Evolutionary conservation across 1,140 invertebrate species (phyloP).

Genomic region (Lepeophtheirus salmonis): DNA sequence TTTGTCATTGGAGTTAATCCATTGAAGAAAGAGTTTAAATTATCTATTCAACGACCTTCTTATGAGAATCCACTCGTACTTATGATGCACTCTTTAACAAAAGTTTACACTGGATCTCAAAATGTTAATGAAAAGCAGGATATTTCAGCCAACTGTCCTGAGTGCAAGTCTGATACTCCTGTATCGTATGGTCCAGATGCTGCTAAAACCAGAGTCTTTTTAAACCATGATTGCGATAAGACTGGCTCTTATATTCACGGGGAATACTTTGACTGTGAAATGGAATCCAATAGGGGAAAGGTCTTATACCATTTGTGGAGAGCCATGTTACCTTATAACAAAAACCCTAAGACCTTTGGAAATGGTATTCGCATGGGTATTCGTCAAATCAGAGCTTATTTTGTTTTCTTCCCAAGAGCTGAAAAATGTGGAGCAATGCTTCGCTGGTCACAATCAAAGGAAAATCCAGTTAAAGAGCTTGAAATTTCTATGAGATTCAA

Average conservation of each 20-base stretch:
- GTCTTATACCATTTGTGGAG: neutral
- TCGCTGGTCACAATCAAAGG: constrained; percentile 5
- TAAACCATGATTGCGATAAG: neutral
- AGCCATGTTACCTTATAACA: constrained; percentile 11
- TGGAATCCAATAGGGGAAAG: neutral
- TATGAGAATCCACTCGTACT: constrained; percentile 10
- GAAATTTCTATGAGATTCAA: constrained; percentile 7
- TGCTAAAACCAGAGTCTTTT: neutral
- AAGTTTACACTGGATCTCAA: neutral
- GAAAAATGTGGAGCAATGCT: constrained; percentile 13
- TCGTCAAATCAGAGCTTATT: constrained; percentile 1
- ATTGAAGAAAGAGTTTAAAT: constrained; percentile 16
- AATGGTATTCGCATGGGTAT: constrained; percentile 2
- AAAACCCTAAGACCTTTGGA: constrained; percentile 11
- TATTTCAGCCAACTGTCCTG: constrained; percentile 1
- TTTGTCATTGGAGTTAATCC: constrained; percentile 17
- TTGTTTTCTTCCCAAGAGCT: constrained; percentile 5
- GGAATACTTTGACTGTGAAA: constrained; percentile 19
- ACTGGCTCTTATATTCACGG: neutral
- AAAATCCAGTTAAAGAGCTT: constrained; percentile 15
- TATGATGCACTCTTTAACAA: constrained; percentile 7
- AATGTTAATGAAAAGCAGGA: neutral
- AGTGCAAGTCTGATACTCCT: neutral
- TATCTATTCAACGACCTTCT: neutral
- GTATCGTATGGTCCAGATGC: neutral